Evolutionary conservation across 2,888 invertebrate genomes (phyloP).

Genomic region (Poecilobothrus nobilitatus): DNA sequence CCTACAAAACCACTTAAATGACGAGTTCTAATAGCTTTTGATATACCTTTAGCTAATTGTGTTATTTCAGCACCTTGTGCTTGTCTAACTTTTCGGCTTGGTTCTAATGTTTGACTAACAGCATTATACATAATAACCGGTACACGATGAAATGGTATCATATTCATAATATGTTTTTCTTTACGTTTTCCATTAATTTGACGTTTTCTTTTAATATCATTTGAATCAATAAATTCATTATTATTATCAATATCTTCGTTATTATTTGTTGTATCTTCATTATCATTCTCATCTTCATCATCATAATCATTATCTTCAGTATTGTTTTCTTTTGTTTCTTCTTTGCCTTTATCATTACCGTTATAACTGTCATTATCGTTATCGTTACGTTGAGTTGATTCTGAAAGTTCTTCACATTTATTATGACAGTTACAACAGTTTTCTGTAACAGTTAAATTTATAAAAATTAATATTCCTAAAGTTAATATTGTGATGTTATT

Average conservation of each 20-base stretch:
- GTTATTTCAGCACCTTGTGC: not conserved
- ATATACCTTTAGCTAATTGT: not conserved
- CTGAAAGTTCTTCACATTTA: not conserved
- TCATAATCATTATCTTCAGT: not conserved
- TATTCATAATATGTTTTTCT: not conserved
- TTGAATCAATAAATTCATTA: not conserved
- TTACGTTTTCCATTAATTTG: not conserved
- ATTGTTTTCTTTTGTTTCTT: not conserved
- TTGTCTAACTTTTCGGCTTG: not conserved
- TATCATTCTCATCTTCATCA: not conserved
- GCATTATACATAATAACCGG: not conserved
- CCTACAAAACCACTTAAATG: conserved; percentile 7
- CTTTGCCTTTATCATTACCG: not conserved
- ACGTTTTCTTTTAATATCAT: not conserved
- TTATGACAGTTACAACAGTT: not conserved
- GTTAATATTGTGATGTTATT: conserved; percentile 4
- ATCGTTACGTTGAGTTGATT: too few relatives aligned
- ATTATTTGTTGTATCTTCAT: not conserved
- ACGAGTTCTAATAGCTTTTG: conserved; percentile 2
- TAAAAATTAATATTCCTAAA: not conserved
- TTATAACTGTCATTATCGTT: not conserved
- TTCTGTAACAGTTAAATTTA: not conserved
- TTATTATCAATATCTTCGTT: not conserved
- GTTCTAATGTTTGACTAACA: not conserved
- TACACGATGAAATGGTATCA: not conserved